Percentiles rank a stretch among this genome's conserved stretches.
These are phyloP conservation scores for Catharus bicknelli DNA, from an alignment of 2,113 vertebrate species.

Conservation along the genomic window DNA sequence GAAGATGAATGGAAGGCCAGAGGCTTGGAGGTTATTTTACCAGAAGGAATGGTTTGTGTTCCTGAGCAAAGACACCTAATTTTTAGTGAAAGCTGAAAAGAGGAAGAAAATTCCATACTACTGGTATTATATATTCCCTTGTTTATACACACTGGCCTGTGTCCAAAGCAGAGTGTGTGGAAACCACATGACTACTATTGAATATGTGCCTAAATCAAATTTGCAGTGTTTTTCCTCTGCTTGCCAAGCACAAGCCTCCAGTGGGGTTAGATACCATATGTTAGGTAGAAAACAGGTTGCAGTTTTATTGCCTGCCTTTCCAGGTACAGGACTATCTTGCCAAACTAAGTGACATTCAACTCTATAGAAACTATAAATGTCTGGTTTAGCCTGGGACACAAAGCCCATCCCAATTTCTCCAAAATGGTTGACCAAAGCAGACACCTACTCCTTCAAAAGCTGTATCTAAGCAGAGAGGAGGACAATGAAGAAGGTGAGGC, in stretches of 20 bases:
- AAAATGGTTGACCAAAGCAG: background rate
- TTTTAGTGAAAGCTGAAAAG: conserved; percentile 44
- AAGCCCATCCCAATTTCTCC: background rate
- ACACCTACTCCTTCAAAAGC: background rate
- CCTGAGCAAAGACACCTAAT: conserved; percentile 53
- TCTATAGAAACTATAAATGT: background rate
- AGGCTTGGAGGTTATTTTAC: background rate
- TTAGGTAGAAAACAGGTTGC: conserved; percentile 54
- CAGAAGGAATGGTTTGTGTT: conserved; percentile 48
- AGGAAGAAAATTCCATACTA: conserved; percentile 55
- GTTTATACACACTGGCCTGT: conserved; percentile 37
- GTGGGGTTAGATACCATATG: conserved; percentile 55
- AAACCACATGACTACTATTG: conserved; percentile 61
- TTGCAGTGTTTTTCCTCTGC: conserved; percentile 20
- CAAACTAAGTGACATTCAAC: background rate
- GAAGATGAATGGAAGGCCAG: conserved; percentile 20
- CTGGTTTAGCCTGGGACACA: background rate
- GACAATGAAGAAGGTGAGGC: background rate
- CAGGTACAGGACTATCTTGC: conserved; percentile 27
- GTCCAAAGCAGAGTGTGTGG: conserved; percentile 53
- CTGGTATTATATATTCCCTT: conserved; percentile 47
- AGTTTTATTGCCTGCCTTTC: conserved; percentile 50
- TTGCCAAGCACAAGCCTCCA: conserved; percentile 50
- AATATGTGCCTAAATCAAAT: conserved; percentile 61
- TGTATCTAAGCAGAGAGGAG: background rate